These are phyloP conservation scores for Apodemus agrarius DNA, from an alignment of 2,797 vertebrate species.

Conservation along the genomic window DNA sequence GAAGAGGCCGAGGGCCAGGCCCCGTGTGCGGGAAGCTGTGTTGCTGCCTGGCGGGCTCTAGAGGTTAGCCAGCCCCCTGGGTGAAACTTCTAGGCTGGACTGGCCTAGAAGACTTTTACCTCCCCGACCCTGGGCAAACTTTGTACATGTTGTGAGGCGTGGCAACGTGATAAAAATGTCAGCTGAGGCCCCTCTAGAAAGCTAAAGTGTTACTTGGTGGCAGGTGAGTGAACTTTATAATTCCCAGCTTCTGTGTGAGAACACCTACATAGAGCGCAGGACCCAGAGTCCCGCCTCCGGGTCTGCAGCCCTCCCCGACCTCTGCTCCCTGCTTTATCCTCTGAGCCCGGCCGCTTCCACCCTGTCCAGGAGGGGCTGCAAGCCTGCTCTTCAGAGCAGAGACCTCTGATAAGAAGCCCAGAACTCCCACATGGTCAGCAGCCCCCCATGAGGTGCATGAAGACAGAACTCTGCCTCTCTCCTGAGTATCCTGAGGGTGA, in stretches of 20 bases:
- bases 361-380: no score
- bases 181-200: neutral
- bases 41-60: neutral
- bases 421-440: neutral
- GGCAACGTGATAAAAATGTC: neutral
- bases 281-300: neutral
- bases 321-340: neutral
- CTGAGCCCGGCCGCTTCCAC: neutral
- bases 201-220: neutral
- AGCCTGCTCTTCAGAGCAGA: no score
- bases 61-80: neutral
- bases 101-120: neutral
- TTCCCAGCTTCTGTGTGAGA: neutral
- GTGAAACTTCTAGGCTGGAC: neutral
- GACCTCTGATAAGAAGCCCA: neutral
- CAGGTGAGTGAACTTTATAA: neutral
- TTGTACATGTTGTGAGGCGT: no score
- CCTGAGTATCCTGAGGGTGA: no score
- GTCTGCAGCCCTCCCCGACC: no score
- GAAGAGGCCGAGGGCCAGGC: neutral
- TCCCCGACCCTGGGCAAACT: neutral
- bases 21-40: neutral
- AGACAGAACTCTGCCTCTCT: neutral
- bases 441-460: accelerated
- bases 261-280: neutral